Conservation (phyloP, 2,113 vertebrate genomes). For the Scopus umbretta region DNA sequence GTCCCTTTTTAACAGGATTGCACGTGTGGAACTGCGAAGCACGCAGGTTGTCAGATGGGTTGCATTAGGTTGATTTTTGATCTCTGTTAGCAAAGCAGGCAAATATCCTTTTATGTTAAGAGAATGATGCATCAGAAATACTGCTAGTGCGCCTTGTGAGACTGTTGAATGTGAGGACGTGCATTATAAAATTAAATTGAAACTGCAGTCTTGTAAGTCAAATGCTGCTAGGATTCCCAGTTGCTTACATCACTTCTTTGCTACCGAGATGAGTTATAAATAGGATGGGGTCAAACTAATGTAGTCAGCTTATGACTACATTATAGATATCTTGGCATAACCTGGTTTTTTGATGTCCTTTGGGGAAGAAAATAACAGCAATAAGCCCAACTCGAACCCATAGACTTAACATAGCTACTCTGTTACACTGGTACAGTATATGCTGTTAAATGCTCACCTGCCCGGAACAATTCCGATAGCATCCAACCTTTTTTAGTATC, state of each 20-base stretch:
- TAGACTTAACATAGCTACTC: not conserved
- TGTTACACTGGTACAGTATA: slow-evolving; percentile 40
- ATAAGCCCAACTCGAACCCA: not conserved
- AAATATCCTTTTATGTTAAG: not conserved
- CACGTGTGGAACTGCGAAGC: not conserved
- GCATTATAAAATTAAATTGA: not conserved
- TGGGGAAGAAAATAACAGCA: not conserved
- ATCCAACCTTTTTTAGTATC: not conserved
- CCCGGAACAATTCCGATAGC: not conserved
- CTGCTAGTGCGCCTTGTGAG: not conserved
- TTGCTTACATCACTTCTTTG: not conserved
- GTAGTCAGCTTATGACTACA: rapidly evolving
- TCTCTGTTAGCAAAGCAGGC: not conserved
- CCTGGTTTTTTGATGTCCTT: not conserved
- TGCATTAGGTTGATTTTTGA: not conserved
- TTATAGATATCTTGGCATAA: not conserved
- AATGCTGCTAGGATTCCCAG: not conserved
- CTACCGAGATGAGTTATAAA: not conserved
- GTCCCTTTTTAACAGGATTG: not conserved
- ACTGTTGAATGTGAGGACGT: not conserved
- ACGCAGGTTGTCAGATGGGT: not conserved
- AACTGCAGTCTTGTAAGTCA: not conserved
- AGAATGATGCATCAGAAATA: not conserved
- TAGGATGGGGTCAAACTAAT: not conserved
- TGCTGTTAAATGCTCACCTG: not conserved